Base-by-base conservation (phyloP, 2,888 invertebrate species). In the Hoplodrina ambigua region DNA sequence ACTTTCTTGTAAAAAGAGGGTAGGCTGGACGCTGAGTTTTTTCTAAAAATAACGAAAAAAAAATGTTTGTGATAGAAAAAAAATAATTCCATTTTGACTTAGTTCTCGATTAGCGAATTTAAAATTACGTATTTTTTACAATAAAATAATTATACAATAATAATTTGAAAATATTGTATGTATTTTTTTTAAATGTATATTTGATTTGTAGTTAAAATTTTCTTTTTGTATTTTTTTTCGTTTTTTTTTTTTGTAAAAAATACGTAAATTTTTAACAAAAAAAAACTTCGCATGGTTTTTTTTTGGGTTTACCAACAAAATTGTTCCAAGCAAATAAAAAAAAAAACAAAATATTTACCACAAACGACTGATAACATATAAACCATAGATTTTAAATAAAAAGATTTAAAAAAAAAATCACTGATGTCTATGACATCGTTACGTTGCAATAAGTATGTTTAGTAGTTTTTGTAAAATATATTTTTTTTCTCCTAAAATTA, bases 31-130 rank as follows among this genome's bases (percentile, higher is more conserved):
- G 15, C 54, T 55, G 46, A 78, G 54, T 30, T 25, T 13, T 61
- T 56, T 33, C 10, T 11, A 17, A 41, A 71, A 64, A 59, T 55
- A 67, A 37, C 57, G 59, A 58, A 65, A 77, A 77, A 58, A 64
- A 54, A 58, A 59, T 78, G 81, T 83, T 83, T 95, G 94, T 95
- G 94, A 94, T 95, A 94, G 83, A 90, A 89, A 88, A 85, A 88
- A 89, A 88, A 87, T 69, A 78, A 94, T 94, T 94, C 94, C 94
- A 94, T 94, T 94, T 94, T 94, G 87, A 84, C 85, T 91, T 94
- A 92, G 93, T 89, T 89, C 52, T 85, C 82, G 78, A 86, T 84
- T 83, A 83, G 83, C 67, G 73, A 59, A 69, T 72, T 76, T 66
- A 62, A 72, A 84, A 73, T 86, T 25, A 8, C 68, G 76, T 73